Percentiles rank a stretch among this genome's conserved stretches.
Evolutionary conservation across 1,140 invertebrate genomes (phyloP).

Genomic region (Drosophila nikananu): DNA sequence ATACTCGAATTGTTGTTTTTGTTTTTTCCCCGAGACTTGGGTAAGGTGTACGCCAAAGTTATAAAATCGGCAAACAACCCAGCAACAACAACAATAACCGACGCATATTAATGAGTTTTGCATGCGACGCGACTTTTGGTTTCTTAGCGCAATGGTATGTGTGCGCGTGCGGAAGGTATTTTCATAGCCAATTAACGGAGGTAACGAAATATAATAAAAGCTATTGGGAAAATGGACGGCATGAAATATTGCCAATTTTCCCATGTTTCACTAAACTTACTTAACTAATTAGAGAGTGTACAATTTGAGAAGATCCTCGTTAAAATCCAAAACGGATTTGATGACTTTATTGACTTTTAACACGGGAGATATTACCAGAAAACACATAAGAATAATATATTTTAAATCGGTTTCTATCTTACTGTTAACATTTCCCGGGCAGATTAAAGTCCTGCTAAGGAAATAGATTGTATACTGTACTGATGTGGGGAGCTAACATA

Average conservation of each 20-base stretch:
- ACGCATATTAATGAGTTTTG: conserved; percentile 79
- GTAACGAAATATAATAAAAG: conserved; percentile 36
- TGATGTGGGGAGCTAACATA: too few species aligned
- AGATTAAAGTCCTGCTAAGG: not conserved
- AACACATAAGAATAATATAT: not conserved
- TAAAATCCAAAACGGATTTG: not conserved
- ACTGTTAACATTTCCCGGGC: not conserved
- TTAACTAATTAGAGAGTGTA: not conserved
- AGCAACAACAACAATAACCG: conserved; percentile 41
- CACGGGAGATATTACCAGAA: not conserved
- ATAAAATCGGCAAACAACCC: conserved; percentile 38
- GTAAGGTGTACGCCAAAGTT: conserved; percentile 65
- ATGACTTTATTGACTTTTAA: not conserved
- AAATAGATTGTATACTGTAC: too few species aligned
- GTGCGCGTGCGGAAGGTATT: conserved; percentile 47
- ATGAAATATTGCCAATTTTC: conserved; percentile 9
- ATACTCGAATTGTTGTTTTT: conserved; percentile 44
- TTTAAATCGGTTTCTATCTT: not conserved
- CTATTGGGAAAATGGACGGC: conserved; percentile 25
- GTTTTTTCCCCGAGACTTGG: conserved; percentile 42
- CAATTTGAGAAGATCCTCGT: not conserved
- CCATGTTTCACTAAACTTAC: not conserved
- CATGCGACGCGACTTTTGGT: conserved; percentile 46
- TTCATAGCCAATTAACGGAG: conserved; percentile 66
- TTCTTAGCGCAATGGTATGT: conserved; percentile 23